A percentile compares a stretch with the other conserved stretches of the same genome.
These are phyloP conservation scores for Cataglyphis cursor DNA, from an alignment of 2,888 invertebrate genomes.

Conservation along the genomic window DNA sequence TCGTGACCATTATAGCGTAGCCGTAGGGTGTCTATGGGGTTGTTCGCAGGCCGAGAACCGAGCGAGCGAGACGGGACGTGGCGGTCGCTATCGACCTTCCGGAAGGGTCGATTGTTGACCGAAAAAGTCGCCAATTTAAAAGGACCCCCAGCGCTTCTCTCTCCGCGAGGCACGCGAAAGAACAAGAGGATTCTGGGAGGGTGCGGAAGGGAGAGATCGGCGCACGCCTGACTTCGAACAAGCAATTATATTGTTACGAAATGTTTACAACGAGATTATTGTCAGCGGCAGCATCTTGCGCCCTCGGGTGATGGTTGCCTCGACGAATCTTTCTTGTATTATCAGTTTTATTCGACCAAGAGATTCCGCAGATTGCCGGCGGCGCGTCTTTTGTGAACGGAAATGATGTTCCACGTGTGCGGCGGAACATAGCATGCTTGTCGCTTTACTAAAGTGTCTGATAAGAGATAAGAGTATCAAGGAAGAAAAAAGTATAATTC, in stretches of 20 bases:
- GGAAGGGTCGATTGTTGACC: constrained; percentile 87
- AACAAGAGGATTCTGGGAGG: neutral
- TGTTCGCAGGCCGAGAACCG: constrained; percentile 78
- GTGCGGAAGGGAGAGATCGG: constrained; percentile 48
- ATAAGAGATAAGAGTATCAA: neutral
- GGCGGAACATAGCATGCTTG: constrained; percentile 61
- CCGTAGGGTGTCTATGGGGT: constrained; percentile 82
- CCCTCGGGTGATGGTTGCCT: constrained; percentile 78
- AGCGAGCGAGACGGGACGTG: constrained; percentile 70
- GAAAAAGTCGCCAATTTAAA: constrained; percentile 87
- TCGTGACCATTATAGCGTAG: constrained; percentile 83
- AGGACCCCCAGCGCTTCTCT: constrained; percentile 84
- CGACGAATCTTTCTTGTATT: constrained; percentile 72
- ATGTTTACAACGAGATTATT: constrained; percentile 87
- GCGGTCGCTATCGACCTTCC: constrained; percentile 80
- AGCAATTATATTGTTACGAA: constrained; percentile 86
- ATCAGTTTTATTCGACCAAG: constrained; percentile 83
- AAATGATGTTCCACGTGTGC: constrained; percentile 59
- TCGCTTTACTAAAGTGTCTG: constrained; percentile 20
- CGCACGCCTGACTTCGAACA: constrained; percentile 79
- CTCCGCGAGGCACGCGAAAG: constrained; percentile 59
- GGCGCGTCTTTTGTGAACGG: constrained; percentile 77
- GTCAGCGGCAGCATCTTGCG: constrained; percentile 86
- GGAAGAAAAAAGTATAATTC: neutral
- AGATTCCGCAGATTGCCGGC: constrained; percentile 74